Base-by-base conservation (phyloP, 2,797 vertebrate genomes). In the Epinephelus malabaricus region DNA sequence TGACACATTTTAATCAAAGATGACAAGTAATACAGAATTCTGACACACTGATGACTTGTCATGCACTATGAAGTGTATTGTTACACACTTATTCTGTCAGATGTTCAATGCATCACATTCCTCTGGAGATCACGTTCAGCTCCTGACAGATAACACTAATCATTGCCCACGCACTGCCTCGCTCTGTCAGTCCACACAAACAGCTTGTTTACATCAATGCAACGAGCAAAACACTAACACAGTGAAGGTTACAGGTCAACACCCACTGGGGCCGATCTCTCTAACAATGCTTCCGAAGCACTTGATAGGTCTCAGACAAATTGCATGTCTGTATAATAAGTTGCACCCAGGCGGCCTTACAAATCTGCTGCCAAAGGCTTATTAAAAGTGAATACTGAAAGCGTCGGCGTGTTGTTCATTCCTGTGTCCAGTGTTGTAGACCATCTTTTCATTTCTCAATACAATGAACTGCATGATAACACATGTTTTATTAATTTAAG, bases 201-300 rank as follows among this genome's bases (percentile, higher is more conserved):
- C 55, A 60, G 61, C 65, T 50, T 70, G 55, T 63, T 66, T 71
- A 65, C 43, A 6, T 58, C 34, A 50, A 43, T 11, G 50, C 43
- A 56, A 15, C 18, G 25, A 56, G 34, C 21, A 34, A 76, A 70
- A 68, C 9, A 15, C 6, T 2, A 17, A 30, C 67, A 58, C n/a
- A 55, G 51, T 13, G 3, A 38, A 10, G 49, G 34, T 51, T 45
- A 19, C 0, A 69, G 67, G 58, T 81, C 34, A 69, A 49, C 47
- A 43, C 58, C 58, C 73, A 71, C 27, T n/a, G n/a, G 51, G 18
- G 67, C 19, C 27, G 40, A 17, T 27, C 46, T 51, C 17, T 51
- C 58, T 6, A 69, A 59, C 61, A 30, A 55, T 6, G 60, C 19
- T 47, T 66, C 66, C 11, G 0, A 58, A 66, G 50, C 34, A 40